A percentile compares a stretch with the other conserved stretches of the same genome.
Conservation (phyloP, 2,113 vertebrate species). For the Syngnathus typhle region DNA sequence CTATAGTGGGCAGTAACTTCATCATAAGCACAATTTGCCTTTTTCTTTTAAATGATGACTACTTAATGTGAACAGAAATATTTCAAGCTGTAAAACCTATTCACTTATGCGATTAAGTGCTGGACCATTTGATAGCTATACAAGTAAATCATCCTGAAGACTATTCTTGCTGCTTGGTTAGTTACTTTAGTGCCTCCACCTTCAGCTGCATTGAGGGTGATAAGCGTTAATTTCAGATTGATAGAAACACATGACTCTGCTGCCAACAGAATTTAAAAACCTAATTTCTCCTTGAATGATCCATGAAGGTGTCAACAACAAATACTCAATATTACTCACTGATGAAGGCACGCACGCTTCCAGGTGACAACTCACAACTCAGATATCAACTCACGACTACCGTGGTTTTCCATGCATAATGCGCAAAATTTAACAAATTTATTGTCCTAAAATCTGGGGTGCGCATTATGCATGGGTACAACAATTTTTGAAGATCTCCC, state of each 20-base stretch:
- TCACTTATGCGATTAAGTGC: not conserved
- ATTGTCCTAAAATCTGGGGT: too few relatives aligned
- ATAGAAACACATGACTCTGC: not conserved
- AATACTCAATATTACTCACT: not conserved
- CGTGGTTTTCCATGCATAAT: too few relatives aligned
- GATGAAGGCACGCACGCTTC: not conserved
- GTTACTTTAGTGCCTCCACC: not conserved
- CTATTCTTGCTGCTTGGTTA: not conserved
- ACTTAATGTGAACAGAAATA: not conserved
- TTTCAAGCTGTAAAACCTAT: not conserved
- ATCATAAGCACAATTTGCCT: not conserved
- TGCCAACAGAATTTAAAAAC: slow-evolving; percentile 13
- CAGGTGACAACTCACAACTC: not conserved
- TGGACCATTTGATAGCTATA: not conserved
- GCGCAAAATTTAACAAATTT: too few relatives aligned
- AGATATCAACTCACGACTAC: not conserved
- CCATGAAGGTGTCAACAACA: slow-evolving; percentile 7
- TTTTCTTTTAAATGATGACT: not conserved
- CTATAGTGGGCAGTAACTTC: not conserved
- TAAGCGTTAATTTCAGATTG: not conserved
- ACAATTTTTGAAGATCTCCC: too few relatives aligned
- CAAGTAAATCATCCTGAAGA: not conserved
- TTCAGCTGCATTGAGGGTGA: slow-evolving; percentile 18
- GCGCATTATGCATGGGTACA: too few relatives aligned
- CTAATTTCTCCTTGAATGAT: slow-evolving; percentile 14